A percentile compares a stretch with the other conserved stretches of the same genome.
phyloP scores from a whole-genome alignment of 2,113 vertebrate species.

The Sigmodon hispidus region DNA sequence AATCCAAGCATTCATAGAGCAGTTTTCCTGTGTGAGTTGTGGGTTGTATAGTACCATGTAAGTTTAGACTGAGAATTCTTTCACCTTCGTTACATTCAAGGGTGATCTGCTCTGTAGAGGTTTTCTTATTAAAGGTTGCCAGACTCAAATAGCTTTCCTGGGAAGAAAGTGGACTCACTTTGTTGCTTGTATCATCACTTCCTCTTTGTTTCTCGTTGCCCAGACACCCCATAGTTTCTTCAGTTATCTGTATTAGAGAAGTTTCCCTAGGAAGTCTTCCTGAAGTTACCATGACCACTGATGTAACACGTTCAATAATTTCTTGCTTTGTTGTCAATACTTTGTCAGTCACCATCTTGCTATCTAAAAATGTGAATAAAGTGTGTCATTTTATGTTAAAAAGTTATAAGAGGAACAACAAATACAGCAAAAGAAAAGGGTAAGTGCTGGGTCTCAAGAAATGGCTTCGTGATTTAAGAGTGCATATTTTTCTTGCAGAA shows the following conservation, averaged over 20 bases:
- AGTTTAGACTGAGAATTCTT: conserved; percentile 13
- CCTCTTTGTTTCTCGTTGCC: conserved; percentile 38
- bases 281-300: conserved; percentile 27
- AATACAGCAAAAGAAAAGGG: conserved; percentile 33
- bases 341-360: conserved; percentile 29
- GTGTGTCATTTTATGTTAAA: not conserved
- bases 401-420: not conserved
- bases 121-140: conserved; percentile 38
- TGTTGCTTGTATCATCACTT: conserved; percentile 27
- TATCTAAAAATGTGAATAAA: conserved; percentile 64
- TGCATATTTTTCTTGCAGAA: not conserved
- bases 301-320: conserved; percentile 54
- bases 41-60: not conserved
- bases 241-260: conserved; percentile 11
- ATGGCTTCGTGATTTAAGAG: not conserved
- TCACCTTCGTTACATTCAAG: conserved; percentile 26
- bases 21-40: conserved; percentile 43
- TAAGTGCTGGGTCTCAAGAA: not conserved
- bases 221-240: conserved; percentile 44
- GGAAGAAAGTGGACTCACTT: conserved; percentile 3
- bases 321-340: conserved; percentile 59
- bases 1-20: conserved; percentile 69
- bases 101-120: not conserved
- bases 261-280: conserved; percentile 34
- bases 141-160: conserved; percentile 59